Conservation (phyloP, 2,797 vertebrate species). For the Takifugu ocellatus region DNA sequence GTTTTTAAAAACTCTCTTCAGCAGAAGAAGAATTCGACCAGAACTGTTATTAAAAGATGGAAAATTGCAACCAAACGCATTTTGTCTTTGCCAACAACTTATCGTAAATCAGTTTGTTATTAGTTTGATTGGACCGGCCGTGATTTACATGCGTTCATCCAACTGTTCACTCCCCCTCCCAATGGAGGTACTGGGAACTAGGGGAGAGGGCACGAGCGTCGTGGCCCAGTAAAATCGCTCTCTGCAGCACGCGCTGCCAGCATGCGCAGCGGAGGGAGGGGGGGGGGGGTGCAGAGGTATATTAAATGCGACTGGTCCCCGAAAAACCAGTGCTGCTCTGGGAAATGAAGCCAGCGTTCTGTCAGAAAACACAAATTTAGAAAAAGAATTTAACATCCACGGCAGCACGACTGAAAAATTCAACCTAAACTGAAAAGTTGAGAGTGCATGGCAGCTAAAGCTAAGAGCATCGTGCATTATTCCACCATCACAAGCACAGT, state of each 20-base stretch:
- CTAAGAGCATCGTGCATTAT: no score
- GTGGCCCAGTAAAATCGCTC: constrained; percentile 55
- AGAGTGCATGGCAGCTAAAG: no score
- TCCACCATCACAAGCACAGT: no score
- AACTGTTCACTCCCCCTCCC: constrained; percentile 25
- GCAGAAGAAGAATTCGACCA: no score
- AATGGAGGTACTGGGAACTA: constrained; percentile 55
- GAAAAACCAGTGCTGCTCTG: constrained; percentile 37
- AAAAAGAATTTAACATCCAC: no score
- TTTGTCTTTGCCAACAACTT: no score
- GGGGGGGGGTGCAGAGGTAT: constrained; percentile 45
- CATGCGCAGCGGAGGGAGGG: constrained; percentile 39
- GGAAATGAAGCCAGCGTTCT: constrained; percentile 14
- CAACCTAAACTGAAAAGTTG: no score
- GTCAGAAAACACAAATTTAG: neutral
- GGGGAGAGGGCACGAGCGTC: constrained; percentile 60
- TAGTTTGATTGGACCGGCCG: constrained; percentile 12
- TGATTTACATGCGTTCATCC: constrained; percentile 20
- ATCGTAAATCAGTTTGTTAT: no score
- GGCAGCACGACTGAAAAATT: no score
- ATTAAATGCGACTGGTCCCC: constrained; percentile 61
- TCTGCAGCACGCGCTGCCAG: constrained; percentile 41
- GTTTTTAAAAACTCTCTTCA: no score
- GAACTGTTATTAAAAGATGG: no score
- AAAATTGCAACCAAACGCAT: no score